Percentiles rank a stretch among this genome's conserved stretches.
Conservation (phyloP, 1,140 invertebrate species). For the Euwallacea fornicatus region DNA sequence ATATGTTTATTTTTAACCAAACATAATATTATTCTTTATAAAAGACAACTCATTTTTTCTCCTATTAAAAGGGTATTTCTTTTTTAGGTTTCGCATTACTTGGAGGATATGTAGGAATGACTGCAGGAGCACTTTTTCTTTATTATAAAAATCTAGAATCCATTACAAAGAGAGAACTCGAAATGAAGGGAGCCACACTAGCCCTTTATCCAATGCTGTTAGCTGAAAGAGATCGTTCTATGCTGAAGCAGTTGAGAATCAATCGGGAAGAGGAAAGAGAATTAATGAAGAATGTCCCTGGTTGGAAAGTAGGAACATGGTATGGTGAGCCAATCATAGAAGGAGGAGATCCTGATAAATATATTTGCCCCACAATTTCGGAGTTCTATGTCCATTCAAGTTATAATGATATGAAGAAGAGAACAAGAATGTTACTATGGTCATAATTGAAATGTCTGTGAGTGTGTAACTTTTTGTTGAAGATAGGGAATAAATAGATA, state of each 20-base stretch:
- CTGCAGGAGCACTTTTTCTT: slow-evolving; percentile 60
- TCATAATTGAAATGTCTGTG: not conserved
- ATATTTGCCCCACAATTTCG: slow-evolving; percentile 63
- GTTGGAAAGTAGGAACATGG: slow-evolving; percentile 87
- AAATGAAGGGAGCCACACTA: slow-evolving; percentile 72
- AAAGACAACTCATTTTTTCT: not conserved
- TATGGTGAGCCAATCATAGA: slow-evolving; percentile 79
- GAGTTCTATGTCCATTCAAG: slow-evolving; percentile 73
- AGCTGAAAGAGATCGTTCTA: slow-evolving; percentile 81
- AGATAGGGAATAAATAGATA: too few relatives aligned
- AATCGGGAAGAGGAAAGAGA: slow-evolving; percentile 84
- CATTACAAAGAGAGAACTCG: slow-evolving; percentile 62
- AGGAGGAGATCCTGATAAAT: slow-evolving; percentile 56
- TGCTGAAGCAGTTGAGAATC: slow-evolving; percentile 74
- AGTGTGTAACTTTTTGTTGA: too few relatives aligned
- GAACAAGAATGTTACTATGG: slow-evolving; percentile 46
- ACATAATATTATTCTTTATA: not conserved
- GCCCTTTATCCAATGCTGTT: slow-evolving; percentile 74
- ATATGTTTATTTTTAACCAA: not conserved
- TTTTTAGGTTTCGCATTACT: slow-evolving; percentile 61
- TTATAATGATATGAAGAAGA: slow-evolving; percentile 57
- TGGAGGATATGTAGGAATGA: slow-evolving; percentile 63
- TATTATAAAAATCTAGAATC: slow-evolving; percentile 60
- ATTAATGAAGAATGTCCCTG: slow-evolving; percentile 84
- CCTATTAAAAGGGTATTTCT: not conserved